A percentile compares a stretch with the other conserved stretches of the same genome.
Conservation (phyloP, 2,888 invertebrate genomes). For the Xanthia icteritia region DNA sequence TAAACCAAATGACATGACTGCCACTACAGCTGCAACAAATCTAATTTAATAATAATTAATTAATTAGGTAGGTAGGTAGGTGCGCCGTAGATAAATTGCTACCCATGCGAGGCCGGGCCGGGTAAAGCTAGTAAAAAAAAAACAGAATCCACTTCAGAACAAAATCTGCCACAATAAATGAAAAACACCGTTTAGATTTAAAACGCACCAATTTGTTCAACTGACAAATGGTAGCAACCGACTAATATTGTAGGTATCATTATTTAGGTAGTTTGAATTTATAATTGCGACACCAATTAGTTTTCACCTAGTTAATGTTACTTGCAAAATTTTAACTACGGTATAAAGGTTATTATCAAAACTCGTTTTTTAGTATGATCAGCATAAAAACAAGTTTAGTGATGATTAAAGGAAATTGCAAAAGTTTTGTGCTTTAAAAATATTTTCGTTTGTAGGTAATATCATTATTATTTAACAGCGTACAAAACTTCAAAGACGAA, state of each 20-base stretch:
- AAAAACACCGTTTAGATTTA: conserved; percentile 7
- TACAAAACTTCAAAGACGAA: background rate
- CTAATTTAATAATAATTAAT: too few species aligned
- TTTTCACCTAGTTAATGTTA: conserved; percentile 73
- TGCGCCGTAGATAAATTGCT: too few species aligned
- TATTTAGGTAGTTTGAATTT: conserved; percentile 62
- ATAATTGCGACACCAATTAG: conserved; percentile 72
- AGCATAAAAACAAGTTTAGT: background rate
- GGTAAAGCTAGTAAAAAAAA: too few species aligned
- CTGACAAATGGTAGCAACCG: conserved; percentile 1
- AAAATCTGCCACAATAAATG: background rate
- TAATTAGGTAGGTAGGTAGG: too few species aligned
- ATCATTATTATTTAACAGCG: background rate
- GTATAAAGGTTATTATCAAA: conserved; percentile 66
- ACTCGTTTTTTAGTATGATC: conserved; percentile 55
- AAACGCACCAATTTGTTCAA: conserved; percentile 16
- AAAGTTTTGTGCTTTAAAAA: background rate
- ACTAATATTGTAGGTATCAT: conserved; percentile 31
- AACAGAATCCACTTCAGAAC: background rate
- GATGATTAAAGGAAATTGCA: background rate
- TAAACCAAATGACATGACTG: too few species aligned
- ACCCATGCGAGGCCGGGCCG: too few species aligned
- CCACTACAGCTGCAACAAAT: too few species aligned
- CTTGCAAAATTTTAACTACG: conserved; percentile 69
- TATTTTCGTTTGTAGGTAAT: background rate